Base-by-base conservation (phyloP, 2,113 vertebrate genomes). In the Nothoprocta perdicaria region DNA sequence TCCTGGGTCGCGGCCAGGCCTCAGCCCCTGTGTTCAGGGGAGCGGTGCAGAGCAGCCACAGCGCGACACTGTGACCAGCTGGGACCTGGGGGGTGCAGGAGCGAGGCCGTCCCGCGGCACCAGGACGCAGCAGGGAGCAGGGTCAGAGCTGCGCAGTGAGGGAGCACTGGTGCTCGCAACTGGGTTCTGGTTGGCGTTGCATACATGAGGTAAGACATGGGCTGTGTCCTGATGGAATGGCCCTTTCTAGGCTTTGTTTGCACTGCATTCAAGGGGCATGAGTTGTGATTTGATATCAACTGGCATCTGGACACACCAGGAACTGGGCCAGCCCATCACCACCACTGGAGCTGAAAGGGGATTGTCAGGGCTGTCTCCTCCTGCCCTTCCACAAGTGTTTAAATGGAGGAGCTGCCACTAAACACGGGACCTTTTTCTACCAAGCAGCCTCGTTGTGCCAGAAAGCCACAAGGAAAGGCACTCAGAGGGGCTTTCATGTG, bases 31-130 rank as follows among this genome's bases (percentile, higher is more conserved):
- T 57, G 33, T 86, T 24, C 35, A 57, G 0, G 2, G 41, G 71
- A 77, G 8, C 27, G 5, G 5, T 53, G 6, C 33, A 41, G 80
- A 76, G 52, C 77, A 43, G 41, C 43, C 40, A 19, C 43, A 5
- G 5, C 0, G 22, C 65, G 35, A 17, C 7, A 12, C n/a, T 50
- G 27, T 1, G 0, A 11, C 8, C 1, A 2, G 3, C 2, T 3
- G 6, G 38, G 23, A 6, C 83, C 53, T 55, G 84, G 41, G 4
- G 53, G 50, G 29, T 3, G 0, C 40, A 7, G 12, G 29, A 26
- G 38, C 15, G 48, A 48, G 69, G 16, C n/a, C 0, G 0, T 31
- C 7, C 62, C 24, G 61, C 1, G 1, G 7, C 55, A 27, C 46
- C 14, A 50, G 60, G 45, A 10, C 45, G 58, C n/a, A 9, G 21